Evolutionary conservation across 2,888 invertebrate genomes (phyloP).

Genomic region (Tiliacea aurago): DNA sequence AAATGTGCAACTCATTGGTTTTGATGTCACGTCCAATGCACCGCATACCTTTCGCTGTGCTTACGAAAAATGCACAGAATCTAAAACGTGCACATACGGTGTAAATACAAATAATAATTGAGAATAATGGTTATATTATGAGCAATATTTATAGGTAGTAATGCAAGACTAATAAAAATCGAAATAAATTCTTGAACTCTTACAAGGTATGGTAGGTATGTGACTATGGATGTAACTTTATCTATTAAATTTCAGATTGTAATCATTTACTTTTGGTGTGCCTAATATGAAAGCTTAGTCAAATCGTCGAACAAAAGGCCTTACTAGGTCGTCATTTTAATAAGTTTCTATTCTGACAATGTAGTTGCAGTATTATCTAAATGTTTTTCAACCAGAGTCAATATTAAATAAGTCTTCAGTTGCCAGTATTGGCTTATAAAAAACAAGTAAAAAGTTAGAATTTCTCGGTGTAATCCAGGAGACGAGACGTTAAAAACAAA

Average conservation of each 20-base stretch:
- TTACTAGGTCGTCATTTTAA: neutral
- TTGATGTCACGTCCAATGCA: constrained; percentile 68
- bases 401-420: neutral
- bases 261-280: constrained; percentile 2
- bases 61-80: constrained; percentile 53
- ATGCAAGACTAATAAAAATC: constrained; percentile 22
- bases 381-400: neutral
- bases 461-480: neutral
- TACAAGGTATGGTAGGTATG: neutral
- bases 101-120: constrained; percentile 28
- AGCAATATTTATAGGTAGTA: constrained; percentile 18
- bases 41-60: constrained; percentile 50
- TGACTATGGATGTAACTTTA: constrained; percentile 30
- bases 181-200: constrained; percentile 23
- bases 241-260: constrained; percentile 4
- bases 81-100: constrained; percentile 41
- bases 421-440: neutral
- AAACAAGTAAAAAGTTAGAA: constrained; percentile 7
- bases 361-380: neutral
- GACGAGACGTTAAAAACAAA: neutral
- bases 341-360: neutral
- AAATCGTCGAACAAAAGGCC: neutral
- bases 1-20: constrained; percentile 57
- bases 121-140: constrained; percentile 34
- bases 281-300: neutral